These are phyloP conservation scores for Eublepharis macularius DNA, from an alignment of 2,113 vertebrate genomes.

Conservation along the genomic window DNA sequence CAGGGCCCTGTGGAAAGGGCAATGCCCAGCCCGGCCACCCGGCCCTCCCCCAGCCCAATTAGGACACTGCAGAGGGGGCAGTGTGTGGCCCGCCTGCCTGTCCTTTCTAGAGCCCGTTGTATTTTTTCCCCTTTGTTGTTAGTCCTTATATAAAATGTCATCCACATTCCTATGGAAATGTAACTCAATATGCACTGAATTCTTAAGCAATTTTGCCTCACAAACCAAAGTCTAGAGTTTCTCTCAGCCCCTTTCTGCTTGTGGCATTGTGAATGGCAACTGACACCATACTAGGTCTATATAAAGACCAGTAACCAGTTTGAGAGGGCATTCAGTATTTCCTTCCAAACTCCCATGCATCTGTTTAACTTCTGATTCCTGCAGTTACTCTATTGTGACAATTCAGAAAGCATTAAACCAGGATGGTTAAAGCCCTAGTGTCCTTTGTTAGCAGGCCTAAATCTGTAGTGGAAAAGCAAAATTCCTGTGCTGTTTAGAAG, in stretches of 20 bases:
- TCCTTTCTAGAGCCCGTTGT: too few relatives aligned
- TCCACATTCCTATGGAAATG: too few relatives aligned
- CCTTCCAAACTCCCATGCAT: neutral
- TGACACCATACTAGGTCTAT: neutral
- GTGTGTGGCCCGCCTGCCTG: too few relatives aligned
- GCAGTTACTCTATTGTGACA: neutral
- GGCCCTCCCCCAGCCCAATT: too few relatives aligned
- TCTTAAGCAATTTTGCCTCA: too few relatives aligned
- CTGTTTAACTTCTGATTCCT: neutral
- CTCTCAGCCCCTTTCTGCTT: neutral
- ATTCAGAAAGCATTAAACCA: neutral
- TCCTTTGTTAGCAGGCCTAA: neutral
- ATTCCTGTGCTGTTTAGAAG: neutral
- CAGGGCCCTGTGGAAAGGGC: too few relatives aligned
- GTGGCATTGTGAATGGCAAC: neutral
- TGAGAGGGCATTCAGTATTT: neutral
- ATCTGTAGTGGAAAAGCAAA: neutral
- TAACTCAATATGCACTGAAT: too few relatives aligned
- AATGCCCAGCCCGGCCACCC: too few relatives aligned
- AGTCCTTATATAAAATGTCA: too few relatives aligned
- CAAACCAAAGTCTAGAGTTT: neutral
- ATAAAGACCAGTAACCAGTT: neutral
- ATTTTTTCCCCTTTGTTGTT: too few relatives aligned
- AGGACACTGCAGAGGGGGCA: too few relatives aligned
- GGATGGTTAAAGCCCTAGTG: rapidly evolving